These are phyloP conservation scores for Lasioglossum pauxillum DNA, from an alignment of 2,888 invertebrate species.

Conservation along the genomic window DNA sequence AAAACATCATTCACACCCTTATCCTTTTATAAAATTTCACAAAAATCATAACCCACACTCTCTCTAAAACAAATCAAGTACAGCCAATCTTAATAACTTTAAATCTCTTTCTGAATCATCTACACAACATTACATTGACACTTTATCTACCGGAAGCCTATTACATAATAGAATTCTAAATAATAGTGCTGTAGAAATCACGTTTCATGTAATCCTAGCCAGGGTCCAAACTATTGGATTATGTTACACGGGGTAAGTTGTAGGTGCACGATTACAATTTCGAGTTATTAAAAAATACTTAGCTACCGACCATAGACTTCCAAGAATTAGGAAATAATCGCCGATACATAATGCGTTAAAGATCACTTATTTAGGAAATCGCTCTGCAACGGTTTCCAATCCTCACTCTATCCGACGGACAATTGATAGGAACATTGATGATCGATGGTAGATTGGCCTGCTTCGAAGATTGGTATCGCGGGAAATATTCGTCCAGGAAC, in stretches of 20 bases:
- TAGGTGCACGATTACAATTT: not conserved
- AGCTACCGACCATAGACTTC: not conserved
- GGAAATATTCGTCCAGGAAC: not conserved
- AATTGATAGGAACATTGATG: constrained; percentile 70
- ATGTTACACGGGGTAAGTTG: not conserved
- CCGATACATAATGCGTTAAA: not conserved
- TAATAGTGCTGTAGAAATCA: not conserved
- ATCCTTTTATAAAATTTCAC: not conserved
- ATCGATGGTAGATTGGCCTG: no score
- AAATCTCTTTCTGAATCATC: not conserved
- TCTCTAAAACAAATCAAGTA: not conserved
- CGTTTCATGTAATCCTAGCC: not conserved
- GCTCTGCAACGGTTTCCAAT: constrained; percentile 78
- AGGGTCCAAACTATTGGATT: not conserved
- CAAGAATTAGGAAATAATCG: not conserved
- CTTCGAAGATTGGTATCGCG: not conserved
- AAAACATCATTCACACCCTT: not conserved
- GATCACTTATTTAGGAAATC: constrained; percentile 74
- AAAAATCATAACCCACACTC: not conserved
- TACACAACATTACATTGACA: not conserved
- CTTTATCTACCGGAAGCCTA: not conserved
- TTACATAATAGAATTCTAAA: not conserved
- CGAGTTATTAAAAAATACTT: not conserved
- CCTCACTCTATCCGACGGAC: constrained; percentile 74
- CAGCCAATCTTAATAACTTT: no score